Evolutionary conservation across 2,113 vertebrate genomes (phyloP).

Genomic region (Stigmatopora argus): DNA sequence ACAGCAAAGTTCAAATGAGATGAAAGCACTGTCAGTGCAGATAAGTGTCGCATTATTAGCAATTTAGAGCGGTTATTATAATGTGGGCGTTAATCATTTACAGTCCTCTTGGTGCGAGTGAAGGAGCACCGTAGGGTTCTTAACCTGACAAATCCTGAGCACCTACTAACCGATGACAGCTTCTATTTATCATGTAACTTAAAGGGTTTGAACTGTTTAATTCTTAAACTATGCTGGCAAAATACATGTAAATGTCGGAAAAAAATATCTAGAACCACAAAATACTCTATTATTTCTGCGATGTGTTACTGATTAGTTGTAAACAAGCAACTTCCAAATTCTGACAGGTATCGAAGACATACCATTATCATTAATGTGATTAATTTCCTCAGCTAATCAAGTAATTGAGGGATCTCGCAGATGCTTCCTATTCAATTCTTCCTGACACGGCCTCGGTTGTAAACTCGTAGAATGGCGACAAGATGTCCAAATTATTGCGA

Average conservation of each 20-base stretch:
- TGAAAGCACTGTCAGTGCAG: conserved; percentile 24
- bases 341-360: background rate
- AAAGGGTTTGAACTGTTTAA: conserved; percentile 11
- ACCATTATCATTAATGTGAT: background rate
- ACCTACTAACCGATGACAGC: conserved; percentile 30
- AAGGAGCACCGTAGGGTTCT: conserved; percentile 18
- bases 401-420: background rate
- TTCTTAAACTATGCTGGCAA: background rate
- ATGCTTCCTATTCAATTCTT: background rate
- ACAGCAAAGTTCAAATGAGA: conserved; percentile 8
- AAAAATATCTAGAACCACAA: background rate
- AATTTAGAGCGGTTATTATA: conserved; percentile 46
- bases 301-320: conserved; percentile 2
- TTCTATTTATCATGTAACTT: conserved; percentile 19
- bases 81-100: conserved; percentile 43
- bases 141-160: conserved; percentile 32
- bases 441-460: too few relatives aligned
- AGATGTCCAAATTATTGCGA: too few relatives aligned
- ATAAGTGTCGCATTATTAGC: conserved; percentile 24
- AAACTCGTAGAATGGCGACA: too few relatives aligned
- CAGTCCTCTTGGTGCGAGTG: conserved; percentile 27
- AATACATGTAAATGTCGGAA: background rate
- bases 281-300: background rate
- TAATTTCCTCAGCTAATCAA: background rate
- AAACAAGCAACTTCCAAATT: background rate